Base-by-base conservation (phyloP, 2,797 vertebrate genomes). In the Hippocampus kuda region DNA sequence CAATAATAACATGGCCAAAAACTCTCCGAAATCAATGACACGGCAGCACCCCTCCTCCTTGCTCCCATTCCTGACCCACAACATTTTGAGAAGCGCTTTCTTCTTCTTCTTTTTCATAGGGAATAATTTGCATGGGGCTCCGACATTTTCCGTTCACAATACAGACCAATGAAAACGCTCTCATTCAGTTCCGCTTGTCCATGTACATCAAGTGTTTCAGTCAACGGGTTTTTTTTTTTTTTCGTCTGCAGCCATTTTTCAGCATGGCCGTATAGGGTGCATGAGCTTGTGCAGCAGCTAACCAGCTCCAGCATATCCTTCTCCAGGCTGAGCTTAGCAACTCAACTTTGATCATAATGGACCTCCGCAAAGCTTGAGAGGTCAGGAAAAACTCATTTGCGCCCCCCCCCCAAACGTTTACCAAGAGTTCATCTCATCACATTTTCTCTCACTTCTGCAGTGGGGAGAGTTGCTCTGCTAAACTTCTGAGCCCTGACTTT, bases 1-100 rank as follows among this genome's bases (percentile, higher is more conserved):
- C 77, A 72, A 81, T 68, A 79, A 76, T 77, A 83, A 76, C 72
- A 56, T 71, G 44, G 76, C 73, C 70, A 83, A 81, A 79, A 72
- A 80, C 57, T 38, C 71, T 86, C 67, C 59, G 75, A 83, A 84
- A 87, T 88, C 87, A 85, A 84, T 87, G 82, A 68, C 75, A 77
- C 77, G 83, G 84, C 84, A 85, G 84, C 79, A 80, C 66, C 73
- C 74, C 66, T 68, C 70, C 57, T 73, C 77, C 54, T 65, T 34
- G 30, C 74, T 48, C 44, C 65, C 18, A 30, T 34, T 38, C 48
- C 65, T 57, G 70, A 22, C 60, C 70, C 67, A n/a, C 72, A 67
- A 7, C 44, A 53, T 51, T 54, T 41, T 44, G 34, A 57, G 22
- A 73, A 62, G 18, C 20, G 46, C 75, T 69, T 13, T 30, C 53